Percentiles rank a stretch among this genome's conserved stretches.
phyloP scores from a whole-genome alignment of 2,888 invertebrate species.

The Silvanus unidentatus region DNA sequence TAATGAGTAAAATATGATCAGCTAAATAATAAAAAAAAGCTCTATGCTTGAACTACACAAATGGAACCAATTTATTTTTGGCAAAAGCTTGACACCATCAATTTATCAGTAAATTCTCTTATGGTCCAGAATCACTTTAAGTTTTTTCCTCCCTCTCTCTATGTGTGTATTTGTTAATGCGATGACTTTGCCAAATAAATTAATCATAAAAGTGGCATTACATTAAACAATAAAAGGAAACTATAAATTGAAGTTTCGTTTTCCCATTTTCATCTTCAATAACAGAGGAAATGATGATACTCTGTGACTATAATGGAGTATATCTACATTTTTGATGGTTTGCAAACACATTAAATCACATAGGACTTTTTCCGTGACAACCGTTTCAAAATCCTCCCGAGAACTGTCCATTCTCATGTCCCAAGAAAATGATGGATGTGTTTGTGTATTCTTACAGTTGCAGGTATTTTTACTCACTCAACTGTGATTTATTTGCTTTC shows the following conservation, averaged over 20 bases:
- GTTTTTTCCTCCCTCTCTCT: too few relatives aligned
- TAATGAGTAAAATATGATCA: too few relatives aligned
- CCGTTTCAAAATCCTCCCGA: constrained; percentile 1
- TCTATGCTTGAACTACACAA: too few relatives aligned
- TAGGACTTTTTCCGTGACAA: constrained; percentile 1
- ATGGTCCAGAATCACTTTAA: too few relatives aligned
- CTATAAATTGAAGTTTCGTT: neutral
- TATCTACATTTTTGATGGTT: constrained; percentile 13
- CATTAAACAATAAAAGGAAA: too few relatives aligned
- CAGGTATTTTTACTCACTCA: constrained; percentile 30
- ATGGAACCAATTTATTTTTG: too few relatives aligned
- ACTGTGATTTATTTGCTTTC: constrained; percentile 29
- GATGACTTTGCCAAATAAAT: too few relatives aligned
- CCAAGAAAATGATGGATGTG: constrained; percentile 32
- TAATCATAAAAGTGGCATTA: too few relatives aligned
- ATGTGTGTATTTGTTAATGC: too few relatives aligned
- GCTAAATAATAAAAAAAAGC: too few relatives aligned
- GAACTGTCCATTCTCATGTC: constrained; percentile 27
- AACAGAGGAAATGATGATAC: neutral
- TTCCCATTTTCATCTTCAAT: neutral
- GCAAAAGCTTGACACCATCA: too few relatives aligned
- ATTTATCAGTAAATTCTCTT: too few relatives aligned
- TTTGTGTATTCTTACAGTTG: constrained; percentile 33
- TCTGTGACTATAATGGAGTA: constrained; percentile 2
- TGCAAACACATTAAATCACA: constrained; percentile 22